phyloP scores from a whole-genome alignment of 2,888 invertebrate species.

The Dione juno region DNA sequence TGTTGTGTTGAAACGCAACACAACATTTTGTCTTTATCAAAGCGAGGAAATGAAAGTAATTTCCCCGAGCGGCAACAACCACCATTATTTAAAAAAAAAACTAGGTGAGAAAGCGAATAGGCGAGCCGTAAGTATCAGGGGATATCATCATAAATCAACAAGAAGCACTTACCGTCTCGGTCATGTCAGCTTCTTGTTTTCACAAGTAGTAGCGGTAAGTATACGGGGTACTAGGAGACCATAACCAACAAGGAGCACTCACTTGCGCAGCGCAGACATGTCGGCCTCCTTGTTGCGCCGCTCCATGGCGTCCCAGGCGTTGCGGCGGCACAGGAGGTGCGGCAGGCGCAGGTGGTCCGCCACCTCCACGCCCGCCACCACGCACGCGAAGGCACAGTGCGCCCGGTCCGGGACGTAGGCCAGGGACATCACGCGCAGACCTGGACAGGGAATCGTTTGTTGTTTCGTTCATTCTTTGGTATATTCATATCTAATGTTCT shows the following conservation, averaged over 20 bases:
- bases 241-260: conserved; percentile 1
- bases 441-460: conserved; percentile 60
- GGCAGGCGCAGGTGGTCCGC: conserved; percentile 95
- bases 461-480: background rate
- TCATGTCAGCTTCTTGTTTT: no score
- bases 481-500: background rate
- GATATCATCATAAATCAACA: no score
- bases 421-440: conserved; percentile 92
- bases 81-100: no score
- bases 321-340: conserved; percentile 92
- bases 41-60: no score
- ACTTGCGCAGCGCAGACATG: conserved; percentile 73
- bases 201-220: no score
- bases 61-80: no score
- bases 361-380: conserved; percentile 94
- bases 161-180: no score
- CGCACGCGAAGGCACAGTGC: conserved; percentile 93
- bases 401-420: conserved; percentile 93
- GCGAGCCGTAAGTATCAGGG: no score
- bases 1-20: no score
- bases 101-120: no score
- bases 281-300: conserved; percentile 73
- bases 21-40: no score
- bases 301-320: conserved; percentile 79
- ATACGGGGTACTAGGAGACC: background rate